These are phyloP conservation scores for Atta texana DNA, from an alignment of 1,140 invertebrate genomes.

Conservation along the genomic window DNA sequence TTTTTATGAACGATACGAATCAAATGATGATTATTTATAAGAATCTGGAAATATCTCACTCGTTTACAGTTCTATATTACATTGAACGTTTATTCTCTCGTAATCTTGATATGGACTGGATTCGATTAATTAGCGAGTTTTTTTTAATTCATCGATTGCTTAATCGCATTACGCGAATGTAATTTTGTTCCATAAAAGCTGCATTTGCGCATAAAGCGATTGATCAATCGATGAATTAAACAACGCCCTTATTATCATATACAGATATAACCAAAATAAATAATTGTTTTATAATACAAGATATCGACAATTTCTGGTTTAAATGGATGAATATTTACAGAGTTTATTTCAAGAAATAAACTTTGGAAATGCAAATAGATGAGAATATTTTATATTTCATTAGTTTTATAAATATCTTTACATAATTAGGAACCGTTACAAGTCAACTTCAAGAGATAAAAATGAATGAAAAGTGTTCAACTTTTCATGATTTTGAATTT, in stretches of 20 bases:
- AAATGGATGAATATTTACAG: neutral
- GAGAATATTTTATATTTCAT: neutral
- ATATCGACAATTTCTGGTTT: neutral
- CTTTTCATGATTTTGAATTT: neutral
- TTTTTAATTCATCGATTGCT: too few relatives aligned
- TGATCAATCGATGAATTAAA: too few relatives aligned
- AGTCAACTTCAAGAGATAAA: neutral
- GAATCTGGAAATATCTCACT: constrained; percentile 14
- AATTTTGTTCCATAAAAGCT: too few relatives aligned
- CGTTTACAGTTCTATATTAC: neutral
- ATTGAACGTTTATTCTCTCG: neutral
- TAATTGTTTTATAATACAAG: neutral
- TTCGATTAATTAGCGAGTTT: neutral
- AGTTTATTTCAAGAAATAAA: neutral
- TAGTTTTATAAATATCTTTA: neutral
- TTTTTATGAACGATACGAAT: neutral
- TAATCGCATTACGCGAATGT: too few relatives aligned
- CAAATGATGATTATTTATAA: neutral
- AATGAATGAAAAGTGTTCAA: neutral
- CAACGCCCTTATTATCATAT: too few relatives aligned
- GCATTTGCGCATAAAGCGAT: too few relatives aligned
- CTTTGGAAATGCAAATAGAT: neutral
- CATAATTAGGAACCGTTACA: neutral
- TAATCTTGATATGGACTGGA: neutral
- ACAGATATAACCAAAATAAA: neutral